phyloP scores from a whole-genome alignment of 2,888 invertebrate genomes.

The Sabatieria punctata region DNA sequence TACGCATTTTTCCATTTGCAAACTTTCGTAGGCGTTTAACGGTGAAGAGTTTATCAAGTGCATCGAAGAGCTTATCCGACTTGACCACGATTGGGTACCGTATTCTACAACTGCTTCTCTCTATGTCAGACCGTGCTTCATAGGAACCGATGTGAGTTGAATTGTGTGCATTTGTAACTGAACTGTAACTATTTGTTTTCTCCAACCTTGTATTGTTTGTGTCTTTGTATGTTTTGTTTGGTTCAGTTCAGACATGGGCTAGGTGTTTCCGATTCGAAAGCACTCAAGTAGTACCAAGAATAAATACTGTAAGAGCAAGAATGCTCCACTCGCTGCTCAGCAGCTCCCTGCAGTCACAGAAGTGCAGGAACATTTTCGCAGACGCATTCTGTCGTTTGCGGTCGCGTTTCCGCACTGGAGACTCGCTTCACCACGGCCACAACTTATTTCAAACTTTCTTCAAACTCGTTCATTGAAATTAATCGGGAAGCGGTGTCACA shows the following conservation, averaged over 20 bases:
- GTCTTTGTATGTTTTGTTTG: slow-evolving; percentile 59
- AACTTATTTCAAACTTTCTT: too few species aligned
- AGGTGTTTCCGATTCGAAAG: too few species aligned
- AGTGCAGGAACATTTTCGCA: too few species aligned
- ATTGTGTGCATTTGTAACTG: slow-evolving; percentile 43
- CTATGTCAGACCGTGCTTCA: slow-evolving; percentile 85
- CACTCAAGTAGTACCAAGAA: too few species aligned
- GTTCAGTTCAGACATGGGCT: not conserved
- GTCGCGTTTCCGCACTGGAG: too few species aligned
- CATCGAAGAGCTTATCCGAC: slow-evolving; percentile 59
- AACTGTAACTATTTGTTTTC: slow-evolving; percentile 65
- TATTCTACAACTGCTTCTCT: slow-evolving; percentile 64
- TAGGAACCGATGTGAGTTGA: slow-evolving; percentile 77
- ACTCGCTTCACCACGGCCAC: too few species aligned
- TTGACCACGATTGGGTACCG: slow-evolving; percentile 97
- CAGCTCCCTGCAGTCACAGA: slow-evolving; percentile 50
- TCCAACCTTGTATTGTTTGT: slow-evolving; percentile 86
- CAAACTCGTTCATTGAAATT: too few species aligned
- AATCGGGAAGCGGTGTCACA: too few species aligned
- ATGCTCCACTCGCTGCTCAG: slow-evolving; percentile 4
- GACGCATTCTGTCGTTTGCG: too few species aligned
- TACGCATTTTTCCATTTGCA: not conserved
- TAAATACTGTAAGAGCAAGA: too few species aligned
- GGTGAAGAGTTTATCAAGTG: slow-evolving; percentile 66
- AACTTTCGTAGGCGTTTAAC: slow-evolving; percentile 49